Base-by-base conservation (phyloP, 2,797 vertebrate genomes). In the Manis crassicaudata region DNA sequence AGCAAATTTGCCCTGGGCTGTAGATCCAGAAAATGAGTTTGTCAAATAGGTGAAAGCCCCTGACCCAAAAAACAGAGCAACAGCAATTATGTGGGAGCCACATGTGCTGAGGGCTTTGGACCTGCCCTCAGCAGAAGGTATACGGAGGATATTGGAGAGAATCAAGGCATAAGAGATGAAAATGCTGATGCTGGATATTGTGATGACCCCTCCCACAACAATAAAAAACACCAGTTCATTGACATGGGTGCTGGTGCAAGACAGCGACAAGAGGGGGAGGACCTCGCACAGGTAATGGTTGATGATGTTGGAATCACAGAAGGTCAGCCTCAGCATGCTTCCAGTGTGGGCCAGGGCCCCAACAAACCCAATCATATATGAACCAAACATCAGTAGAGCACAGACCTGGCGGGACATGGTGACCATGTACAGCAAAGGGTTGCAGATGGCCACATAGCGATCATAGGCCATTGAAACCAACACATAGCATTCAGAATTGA, bases 381-480 rank as follows among this genome's bases (percentile, higher is more conserved):
- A 96, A 35, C 84, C 90, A 35, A 84, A 7, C 77, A 96, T 81
- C 37, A 98, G 37, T 37, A 80, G 13, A 46, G n/a, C 72, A 60
- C 96, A 98, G 23, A 80, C 16, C 60, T 9, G 85, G 32, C 90
- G 77, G 21, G 94, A 96, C 97, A 98, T 97, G 46, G 80, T 68
- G 37, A 96, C 37, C 0, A 3, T 23, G 56, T 98, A 98, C 5
- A 92, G 84, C 14, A 98, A 73, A 29, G 97, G 97, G 4, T 94
- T 94, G n/a, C 96, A 97, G 65, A 98, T 97, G 13, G 97, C 97
- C 58, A 97, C 83, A 6, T 95, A 98, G 14, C 80, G 50, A 56
- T 98, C 97, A 37, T 94, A 98, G 40, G 94, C 97, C 97, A 98
- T 97, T 0, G 29, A 94, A 4, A 98, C 93, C 68, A 98, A 84